phyloP scores from a whole-genome alignment of 1,140 invertebrate genomes.

The Phthorimaea operculella region DNA sequence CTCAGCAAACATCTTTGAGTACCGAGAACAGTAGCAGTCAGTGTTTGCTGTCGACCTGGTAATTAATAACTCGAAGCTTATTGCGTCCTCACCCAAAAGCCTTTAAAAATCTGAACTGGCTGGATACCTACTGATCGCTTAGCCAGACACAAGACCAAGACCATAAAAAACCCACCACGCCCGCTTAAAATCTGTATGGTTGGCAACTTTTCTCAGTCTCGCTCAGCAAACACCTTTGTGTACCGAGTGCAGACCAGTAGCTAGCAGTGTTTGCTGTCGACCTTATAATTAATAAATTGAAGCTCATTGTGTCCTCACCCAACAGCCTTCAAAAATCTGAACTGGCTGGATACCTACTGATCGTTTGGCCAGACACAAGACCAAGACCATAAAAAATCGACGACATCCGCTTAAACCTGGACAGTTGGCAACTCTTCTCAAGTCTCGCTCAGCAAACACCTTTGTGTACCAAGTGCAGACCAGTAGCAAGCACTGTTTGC shows the following conservation, averaged over 20 bases:
- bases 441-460: slow-evolving; percentile 51
- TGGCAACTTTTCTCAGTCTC: slow-evolving; percentile 49
- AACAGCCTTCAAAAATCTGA: too few species aligned
- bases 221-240: slow-evolving; percentile 54
- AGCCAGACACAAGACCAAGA: too few species aligned
- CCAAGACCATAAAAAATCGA: too few species aligned
- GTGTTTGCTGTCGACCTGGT: slow-evolving; percentile 66
- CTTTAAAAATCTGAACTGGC: too few species aligned
- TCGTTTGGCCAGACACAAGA: too few species aligned
- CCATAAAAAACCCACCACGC: too few species aligned
- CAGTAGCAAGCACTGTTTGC: slow-evolving; percentile 62
- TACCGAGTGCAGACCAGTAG: slow-evolving; percentile 56
- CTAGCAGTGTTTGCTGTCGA: slow-evolving; percentile 63
- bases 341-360: too few species aligned
- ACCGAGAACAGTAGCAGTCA: slow-evolving; percentile 52
- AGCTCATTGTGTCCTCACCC: slow-evolving; percentile 7
- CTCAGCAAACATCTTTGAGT: slow-evolving; percentile 55
- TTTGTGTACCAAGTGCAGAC: slow-evolving; percentile 55
- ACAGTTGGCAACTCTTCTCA: too few species aligned
- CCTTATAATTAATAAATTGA: slow-evolving; percentile 66
- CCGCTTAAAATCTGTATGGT: too few species aligned
- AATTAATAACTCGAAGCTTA: slow-evolving; percentile 60
- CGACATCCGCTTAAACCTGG: too few species aligned
- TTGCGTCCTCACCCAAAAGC: too few species aligned
- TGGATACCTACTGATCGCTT: too few species aligned